Percentiles rank a stretch among this genome's conserved stretches.
Conservation (phyloP, 2,888 invertebrate genomes). For the Dione vanillae region DNA sequence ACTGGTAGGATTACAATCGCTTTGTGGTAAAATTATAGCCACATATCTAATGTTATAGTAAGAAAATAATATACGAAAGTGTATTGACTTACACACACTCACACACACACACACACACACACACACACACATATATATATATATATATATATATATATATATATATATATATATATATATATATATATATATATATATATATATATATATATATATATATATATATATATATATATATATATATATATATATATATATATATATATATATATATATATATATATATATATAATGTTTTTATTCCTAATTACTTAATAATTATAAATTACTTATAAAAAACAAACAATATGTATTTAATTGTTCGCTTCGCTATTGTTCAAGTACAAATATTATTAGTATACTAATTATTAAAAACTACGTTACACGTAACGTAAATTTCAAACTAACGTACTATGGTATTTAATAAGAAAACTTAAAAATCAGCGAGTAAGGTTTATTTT, state of each 20-base stretch:
- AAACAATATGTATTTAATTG: not conserved
- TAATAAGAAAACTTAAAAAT: not conserved
- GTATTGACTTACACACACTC: not conserved
- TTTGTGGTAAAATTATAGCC: not conserved
- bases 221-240: too few relatives aligned
- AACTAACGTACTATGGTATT: not conserved
- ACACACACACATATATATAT: too few relatives aligned
- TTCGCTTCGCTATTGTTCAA: not conserved
- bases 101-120: too few relatives aligned
- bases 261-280: too few relatives aligned
- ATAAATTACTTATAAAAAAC: too few relatives aligned
- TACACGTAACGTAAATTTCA: not conserved
- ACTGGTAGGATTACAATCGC: not conserved
- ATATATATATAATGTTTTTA: too few relatives aligned
- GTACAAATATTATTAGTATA: not conserved
- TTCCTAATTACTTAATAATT: too few relatives aligned
- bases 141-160: too few relatives aligned
- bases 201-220: too few relatives aligned
- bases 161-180: too few relatives aligned
- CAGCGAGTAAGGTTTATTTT: not conserved
- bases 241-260: too few relatives aligned
- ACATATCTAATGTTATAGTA: not conserved
- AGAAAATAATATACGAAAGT: not conserved
- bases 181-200: too few relatives aligned
- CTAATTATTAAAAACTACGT: conserved; percentile 2